Evolutionary conservation across 2,888 invertebrate genomes (phyloP), one percentile per base, ranked within the genome.

Genomic region (Glyphotaelius pellucidus): DNA sequence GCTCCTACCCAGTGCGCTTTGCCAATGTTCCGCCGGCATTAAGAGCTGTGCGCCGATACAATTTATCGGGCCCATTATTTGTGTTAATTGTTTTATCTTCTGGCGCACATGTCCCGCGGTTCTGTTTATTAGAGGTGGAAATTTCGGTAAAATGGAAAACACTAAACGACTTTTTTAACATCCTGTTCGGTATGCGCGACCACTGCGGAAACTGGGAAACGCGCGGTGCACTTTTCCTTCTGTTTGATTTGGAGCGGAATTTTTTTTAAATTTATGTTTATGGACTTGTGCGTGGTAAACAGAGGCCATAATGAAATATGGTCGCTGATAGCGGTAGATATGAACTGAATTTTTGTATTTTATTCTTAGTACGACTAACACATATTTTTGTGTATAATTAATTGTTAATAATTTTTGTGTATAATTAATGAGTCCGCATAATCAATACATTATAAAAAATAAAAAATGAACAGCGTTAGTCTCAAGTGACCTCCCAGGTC

Each of bases 11-110:
- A 30, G 86, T 38, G 42, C n/a, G 42, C n/a, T 42, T 47, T 86
- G n/a, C 42, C 86, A 30, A 86, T 11, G 9, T 42, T 30, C n/a
- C 30, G 38, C n/a, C 15, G 42, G 42, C 42, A 32, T 83, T 83
- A 15, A 38, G 85, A 85, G 42, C 85, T 85, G n/a, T 86, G 86
- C 92, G 35, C 89, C 89, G 91, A 89, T 88, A 88, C 87, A 86
- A 92, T 92, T 90, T 92, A 92, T 92, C 42, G 92, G 47, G 81
- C 67, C 92, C 92, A 92, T 92, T 88, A 92, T 92, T 90, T 90
- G 80, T 80, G 90, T 92, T 92, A 92, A 92, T 92, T 92, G 90
- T 92, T 92, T 92, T 92, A 92, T 92, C 92, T 92, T 89, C 47
- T 89, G 85, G 83, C 88, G 90, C 92, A 92, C 85, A 92, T 92